These are phyloP conservation scores for Nyctalus aviator DNA, from an alignment of 2,797 vertebrate genomes.

Conservation along the genomic window DNA sequence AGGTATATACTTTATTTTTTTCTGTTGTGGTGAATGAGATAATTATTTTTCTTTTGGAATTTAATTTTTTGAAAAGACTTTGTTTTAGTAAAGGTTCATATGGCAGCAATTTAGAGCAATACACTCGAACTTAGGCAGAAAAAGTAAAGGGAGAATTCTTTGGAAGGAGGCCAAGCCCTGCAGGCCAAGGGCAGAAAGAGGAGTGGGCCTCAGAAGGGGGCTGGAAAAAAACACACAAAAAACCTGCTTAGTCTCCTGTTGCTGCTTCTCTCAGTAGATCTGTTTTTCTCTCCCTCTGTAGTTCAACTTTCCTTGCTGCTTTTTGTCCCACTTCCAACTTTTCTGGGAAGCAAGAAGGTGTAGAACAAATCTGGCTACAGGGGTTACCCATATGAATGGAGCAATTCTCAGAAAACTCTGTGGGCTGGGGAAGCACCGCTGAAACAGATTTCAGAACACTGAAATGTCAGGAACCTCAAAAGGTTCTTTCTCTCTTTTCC, in stretches of 20 bases:
- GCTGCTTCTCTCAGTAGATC: neutral
- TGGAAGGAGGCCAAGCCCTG: conserved; percentile 63
- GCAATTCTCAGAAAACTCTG: neutral
- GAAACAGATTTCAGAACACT: conserved; percentile 13
- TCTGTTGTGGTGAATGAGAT: neutral
- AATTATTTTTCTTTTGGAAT: neutral
- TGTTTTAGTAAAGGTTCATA: conserved; percentile 27
- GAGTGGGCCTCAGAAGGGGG: conserved; percentile 36
- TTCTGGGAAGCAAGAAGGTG: neutral
- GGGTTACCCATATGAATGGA: neutral
- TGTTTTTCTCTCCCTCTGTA: neutral
- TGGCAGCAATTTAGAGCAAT: conserved; percentile 61
- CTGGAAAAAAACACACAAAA: neutral
- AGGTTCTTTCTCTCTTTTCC: neutral
- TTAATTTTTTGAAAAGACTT: conserved; percentile 6
- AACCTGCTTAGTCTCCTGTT: neutral
- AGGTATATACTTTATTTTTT: neutral
- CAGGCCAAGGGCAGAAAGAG: conserved; percentile 56
- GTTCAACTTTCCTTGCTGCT: conserved; percentile 38
- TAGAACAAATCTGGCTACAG: neutral
- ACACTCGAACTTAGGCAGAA: conserved; percentile 9
- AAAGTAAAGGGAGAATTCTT: conserved; percentile 2
- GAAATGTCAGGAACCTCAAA: neutral
- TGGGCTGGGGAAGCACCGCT: neutral
- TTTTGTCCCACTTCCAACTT: conserved; percentile 44